Base-by-base conservation (phyloP, 30 jellyfish, hydroid and myxozoan genomes). In the Morbakka virulenta region DNA sequence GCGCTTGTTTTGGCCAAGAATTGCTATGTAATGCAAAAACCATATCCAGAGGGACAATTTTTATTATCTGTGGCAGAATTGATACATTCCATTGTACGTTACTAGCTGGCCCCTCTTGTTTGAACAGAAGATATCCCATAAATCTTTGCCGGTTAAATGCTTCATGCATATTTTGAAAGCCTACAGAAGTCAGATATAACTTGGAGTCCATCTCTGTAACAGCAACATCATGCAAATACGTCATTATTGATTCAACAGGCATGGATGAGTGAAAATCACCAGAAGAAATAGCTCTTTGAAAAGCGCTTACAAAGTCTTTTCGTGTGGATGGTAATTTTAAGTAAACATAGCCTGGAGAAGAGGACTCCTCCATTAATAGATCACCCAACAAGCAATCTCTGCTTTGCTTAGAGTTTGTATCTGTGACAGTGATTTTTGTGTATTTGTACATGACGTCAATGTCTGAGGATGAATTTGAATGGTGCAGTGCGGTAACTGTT, bases 31-130 rank as follows among this genome's bases (percentile, higher is more conserved):
- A 62, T 2, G 83, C 80, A 63, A 57, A 77, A 2, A 77, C 82
- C 72, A 77, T 62, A 26, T 77, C 88, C 41, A 77, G 27, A 2
- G 88, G 88, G 70, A 69, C 2, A 2, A 62, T 64, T 36, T 64
- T 77, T 1, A 72, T 31, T n/a, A 22, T 27, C 62, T 64, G 81
- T 9, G 80, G 79, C 69, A 64, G 50, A 34, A 80, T 81, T 1
- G 88, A 62, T 14, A 63, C 29, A 52, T 77, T 67, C 82, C 88
- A 64, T 20, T 21, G 25, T 28, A 48, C 41, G 25, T 67, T 62
- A 77, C 79, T 67, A 17, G 88, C 88, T 0, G 88, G 88, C 0
- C 88, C 88, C 27, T 70, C 36, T 48, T 62, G 80, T 28, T 77
- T 47, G 57, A 72, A 72, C 27, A 72, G 1, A n/a, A 72, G 21